A percentile compares a stretch with the other conserved stretches of the same genome.
Evolutionary conservation across 2,888 invertebrate species (phyloP).

Genomic region (Drosophila longiperda): DNA sequence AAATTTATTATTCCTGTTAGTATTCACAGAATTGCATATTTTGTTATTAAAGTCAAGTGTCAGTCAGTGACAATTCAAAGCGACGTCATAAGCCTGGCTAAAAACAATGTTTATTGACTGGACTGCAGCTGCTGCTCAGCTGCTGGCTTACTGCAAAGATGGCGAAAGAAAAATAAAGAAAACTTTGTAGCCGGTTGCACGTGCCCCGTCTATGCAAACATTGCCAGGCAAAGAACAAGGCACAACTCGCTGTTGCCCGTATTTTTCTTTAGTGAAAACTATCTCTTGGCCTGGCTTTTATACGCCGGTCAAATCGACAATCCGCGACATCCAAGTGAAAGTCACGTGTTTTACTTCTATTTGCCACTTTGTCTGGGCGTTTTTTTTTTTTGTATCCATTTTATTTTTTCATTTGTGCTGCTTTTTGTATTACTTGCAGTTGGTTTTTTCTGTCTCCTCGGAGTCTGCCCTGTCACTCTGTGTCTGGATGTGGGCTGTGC

Average conservation of each 20-base stretch:
- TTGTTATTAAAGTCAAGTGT: neutral
- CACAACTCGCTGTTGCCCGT: conserved; percentile 23
- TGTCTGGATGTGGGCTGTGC: conserved; percentile 44
- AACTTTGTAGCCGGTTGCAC: conserved; percentile 42
- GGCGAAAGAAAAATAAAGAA: neutral
- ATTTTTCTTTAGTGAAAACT: conserved; percentile 35
- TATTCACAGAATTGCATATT: neutral
- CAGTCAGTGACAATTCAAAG: neutral
- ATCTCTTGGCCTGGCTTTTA: conserved; percentile 36
- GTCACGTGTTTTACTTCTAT: conserved; percentile 77
- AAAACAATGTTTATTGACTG: conserved; percentile 31
- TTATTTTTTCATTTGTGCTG: conserved; percentile 3
- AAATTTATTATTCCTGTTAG: neutral
- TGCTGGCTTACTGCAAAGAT: conserved; percentile 25
- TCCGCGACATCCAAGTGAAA: conserved; percentile 75
- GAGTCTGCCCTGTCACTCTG: conserved; percentile 45
- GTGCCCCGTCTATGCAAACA: conserved; percentile 70
- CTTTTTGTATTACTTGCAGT: conserved; percentile 14
- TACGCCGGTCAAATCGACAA: conserved; percentile 55
- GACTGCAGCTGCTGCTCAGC: conserved; percentile 33
- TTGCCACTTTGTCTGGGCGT: conserved; percentile 76
- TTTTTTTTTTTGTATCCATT: conserved; percentile 22
- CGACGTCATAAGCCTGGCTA: conserved; percentile 17
- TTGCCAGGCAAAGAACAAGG: conserved; percentile 4
- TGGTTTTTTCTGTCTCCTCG: conserved; percentile 39